Percentiles rank a stretch among this genome's conserved stretches.
Evolutionary conservation across 2,113 vertebrate genomes (phyloP).

Genomic region (Meriones unguiculatus): DNA sequence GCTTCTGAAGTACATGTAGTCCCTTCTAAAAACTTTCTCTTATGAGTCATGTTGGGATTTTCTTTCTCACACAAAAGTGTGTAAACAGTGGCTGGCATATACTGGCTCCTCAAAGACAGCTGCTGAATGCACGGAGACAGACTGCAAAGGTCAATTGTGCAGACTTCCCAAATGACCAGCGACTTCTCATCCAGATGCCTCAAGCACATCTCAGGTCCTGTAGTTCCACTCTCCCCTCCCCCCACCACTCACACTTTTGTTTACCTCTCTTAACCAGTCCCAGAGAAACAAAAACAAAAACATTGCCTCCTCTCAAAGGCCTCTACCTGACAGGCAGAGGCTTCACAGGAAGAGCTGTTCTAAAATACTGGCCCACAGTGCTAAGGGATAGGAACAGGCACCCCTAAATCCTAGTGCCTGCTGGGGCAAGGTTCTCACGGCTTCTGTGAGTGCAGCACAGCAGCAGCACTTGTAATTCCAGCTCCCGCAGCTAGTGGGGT

Average conservation of each 20-base stretch:
- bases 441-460: neutral
- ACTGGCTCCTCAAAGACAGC: neutral
- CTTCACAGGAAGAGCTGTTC: neutral
- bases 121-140: neutral
- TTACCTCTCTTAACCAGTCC: neutral
- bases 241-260: neutral
- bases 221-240: neutral
- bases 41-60: neutral
- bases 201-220: neutral
- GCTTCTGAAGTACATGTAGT: neutral
- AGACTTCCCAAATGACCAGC: neutral
- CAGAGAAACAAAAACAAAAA: neutral
- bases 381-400: neutral
- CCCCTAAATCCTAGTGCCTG: neutral
- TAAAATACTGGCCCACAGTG: neutral
- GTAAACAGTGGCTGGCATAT: neutral
- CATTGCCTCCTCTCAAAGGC: neutral
- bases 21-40: neutral
- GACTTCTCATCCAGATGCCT: neutral
- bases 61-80: slow-evolving; percentile 16
- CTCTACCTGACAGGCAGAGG: neutral
- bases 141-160: neutral
- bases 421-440: neutral
- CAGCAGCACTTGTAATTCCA: neutral
- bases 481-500: slow-evolving; percentile 27